Evolutionary conservation across 2,797 vertebrate species (phyloP).

Genomic region (Acrocephalus scirpaceus): DNA sequence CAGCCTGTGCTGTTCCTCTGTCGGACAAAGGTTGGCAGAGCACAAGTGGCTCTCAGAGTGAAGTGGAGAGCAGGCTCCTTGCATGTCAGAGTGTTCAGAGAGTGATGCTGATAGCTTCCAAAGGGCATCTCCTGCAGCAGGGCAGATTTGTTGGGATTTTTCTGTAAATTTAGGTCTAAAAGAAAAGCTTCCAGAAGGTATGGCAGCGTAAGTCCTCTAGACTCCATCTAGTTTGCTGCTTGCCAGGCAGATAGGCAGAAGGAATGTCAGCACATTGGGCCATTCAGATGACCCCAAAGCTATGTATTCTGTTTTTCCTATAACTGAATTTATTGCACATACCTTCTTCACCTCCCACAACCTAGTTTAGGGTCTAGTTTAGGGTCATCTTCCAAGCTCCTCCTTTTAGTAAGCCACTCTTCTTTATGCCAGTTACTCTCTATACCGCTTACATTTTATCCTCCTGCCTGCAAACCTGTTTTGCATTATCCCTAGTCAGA

Average conservation of each 20-base stretch:
- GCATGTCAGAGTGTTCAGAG: constrained; percentile 20
- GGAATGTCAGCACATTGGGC: background rate
- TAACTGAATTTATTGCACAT: background rate
- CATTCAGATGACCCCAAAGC: background rate
- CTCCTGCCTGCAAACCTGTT: background rate
- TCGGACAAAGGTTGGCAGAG: constrained; percentile 2
- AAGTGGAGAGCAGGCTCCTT: background rate
- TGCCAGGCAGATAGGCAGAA: background rate
- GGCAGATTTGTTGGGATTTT: background rate
- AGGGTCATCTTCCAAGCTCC: background rate
- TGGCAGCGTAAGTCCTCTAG: background rate
- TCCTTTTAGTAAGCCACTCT: background rate
- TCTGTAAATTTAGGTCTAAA: background rate
- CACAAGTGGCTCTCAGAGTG: background rate
- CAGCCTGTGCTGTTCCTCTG: background rate
- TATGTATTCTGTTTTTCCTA: background rate
- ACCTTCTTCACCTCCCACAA: background rate
- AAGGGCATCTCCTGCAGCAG: background rate
- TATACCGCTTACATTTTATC: background rate
- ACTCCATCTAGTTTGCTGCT: background rate
- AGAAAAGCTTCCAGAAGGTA: background rate
- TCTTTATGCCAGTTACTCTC: background rate
- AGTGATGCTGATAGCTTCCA: background rate
- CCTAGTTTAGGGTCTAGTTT: background rate
- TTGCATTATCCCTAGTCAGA: background rate